phyloP scores from a whole-genome alignment of 1,140 invertebrate genomes.

The fruit fly (Drosophila melanogaster) region Release_6_plus_ISO1_MT NT_033779.5:13799501-13800000 shows the following conservation, averaged over 20 bases:
- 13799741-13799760: conserved; percentile 19
- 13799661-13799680: conserved; percentile 46
- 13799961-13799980: conserved; percentile 53
- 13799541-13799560: conserved; percentile 63
- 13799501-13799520: conserved; percentile 44
- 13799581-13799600: conserved; percentile 67
- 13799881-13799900: conserved; percentile 29
- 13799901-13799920: conserved; percentile 14
- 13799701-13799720: not conserved
- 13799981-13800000: conserved; percentile 44
- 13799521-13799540: conserved; percentile 49
- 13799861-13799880: conserved; percentile 28
- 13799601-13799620: conserved; percentile 79
- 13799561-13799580: conserved; percentile 46
- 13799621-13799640: conserved; percentile 63
- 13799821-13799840: conserved; percentile 25
- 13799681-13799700: not conserved
- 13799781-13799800: conserved; percentile 2
- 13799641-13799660: conserved; percentile 76
- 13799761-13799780: not conserved
- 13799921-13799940: conserved; percentile 46
- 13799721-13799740: conserved; percentile 10
- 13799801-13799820: conserved; percentile 11
- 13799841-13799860: conserved; percentile 23
- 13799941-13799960: conserved; percentile 67